Percentiles rank a stretch among this genome's conserved stretches.
Evolutionary conservation across 2,888 invertebrate species (phyloP).

Genomic region (Gibbula magus): DNA sequence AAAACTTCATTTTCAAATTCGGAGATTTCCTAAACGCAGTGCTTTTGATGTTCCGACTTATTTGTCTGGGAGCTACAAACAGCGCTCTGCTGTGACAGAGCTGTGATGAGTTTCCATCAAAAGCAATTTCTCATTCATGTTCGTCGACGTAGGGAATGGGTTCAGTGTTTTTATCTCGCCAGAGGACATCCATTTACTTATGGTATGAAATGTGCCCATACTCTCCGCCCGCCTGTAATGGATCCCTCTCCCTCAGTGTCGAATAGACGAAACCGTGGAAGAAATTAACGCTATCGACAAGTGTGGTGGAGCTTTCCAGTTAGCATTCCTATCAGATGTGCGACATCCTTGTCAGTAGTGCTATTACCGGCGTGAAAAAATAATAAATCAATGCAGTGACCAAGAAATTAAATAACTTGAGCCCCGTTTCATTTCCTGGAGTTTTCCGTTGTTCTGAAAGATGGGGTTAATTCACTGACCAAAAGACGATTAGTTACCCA

Average conservation of each 20-base stretch:
- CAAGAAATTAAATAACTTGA: conserved; percentile 12
- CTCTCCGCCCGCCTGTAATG: not conserved
- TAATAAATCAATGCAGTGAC: conserved; percentile 8
- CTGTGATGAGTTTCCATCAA: too few relatives aligned
- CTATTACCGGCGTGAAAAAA: conserved; percentile 9
- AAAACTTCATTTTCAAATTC: too few relatives aligned
- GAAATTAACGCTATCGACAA: not conserved
- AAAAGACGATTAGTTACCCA: not conserved
- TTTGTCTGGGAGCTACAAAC: too few relatives aligned
- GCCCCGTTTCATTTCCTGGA: conserved; percentile 6
- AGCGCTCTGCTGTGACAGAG: too few relatives aligned
- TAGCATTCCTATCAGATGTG: not conserved
- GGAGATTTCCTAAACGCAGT: too few relatives aligned
- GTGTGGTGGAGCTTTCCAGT: not conserved
- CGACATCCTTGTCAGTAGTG: not conserved
- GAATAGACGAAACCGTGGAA: not conserved
- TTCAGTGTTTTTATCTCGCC: too few relatives aligned
- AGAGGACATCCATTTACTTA: not conserved
- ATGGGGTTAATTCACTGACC: conserved; percentile 11
- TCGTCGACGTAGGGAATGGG: too few relatives aligned
- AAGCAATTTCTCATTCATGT: too few relatives aligned
- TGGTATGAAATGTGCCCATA: not conserved
- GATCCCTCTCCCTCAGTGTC: not conserved
- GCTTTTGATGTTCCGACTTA: too few relatives aligned
- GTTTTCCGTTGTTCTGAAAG: not conserved